Evolutionary conservation across 1,140 invertebrate species (phyloP), one percentile per base, ranked within the genome.

Genomic region (Globodera ellingtonae): DNA sequence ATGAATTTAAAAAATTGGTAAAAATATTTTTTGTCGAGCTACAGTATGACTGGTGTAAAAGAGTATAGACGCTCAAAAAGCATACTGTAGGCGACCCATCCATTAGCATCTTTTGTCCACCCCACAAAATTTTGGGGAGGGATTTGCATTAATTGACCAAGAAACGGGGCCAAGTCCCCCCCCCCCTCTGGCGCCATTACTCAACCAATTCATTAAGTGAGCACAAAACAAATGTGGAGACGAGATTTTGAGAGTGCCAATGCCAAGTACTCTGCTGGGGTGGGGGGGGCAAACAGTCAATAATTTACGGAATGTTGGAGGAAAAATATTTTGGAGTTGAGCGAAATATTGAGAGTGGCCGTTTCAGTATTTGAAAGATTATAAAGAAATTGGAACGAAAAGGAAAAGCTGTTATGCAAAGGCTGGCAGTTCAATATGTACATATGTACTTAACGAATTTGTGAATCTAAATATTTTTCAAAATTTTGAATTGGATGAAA

Each of bases 401-500:
- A 46, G 6, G 6, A 3, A 44, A 46, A 46, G 35, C 35, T 35
- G 35, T 35, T 2, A 35, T 35, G 35, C 1, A 35, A 35, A 35
- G 35, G 35, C 35, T 3, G 35, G 3, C 35, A 35, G 35, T 35
- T 3, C 35, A 35, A 24, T 24, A 24, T 1, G n/a, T n/a, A 24
- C 24, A 35, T 35, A n/a, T n/a, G n/a, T n/a, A 3, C 35, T 35
- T 35, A 2, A 35, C 35, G 35, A 35, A 35, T 35, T 35, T 35
- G 35, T 35, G 35, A 35, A 35, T 0, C 35, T 70, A 10, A 44
- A 70, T 70, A 70, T 10, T 70, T 44, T 70, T 35, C 35, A 70
- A 48, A 44, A 70, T 46, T 70, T 70, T 70, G n/a, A 69, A 69
- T 13, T 44, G 66, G 8, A 50, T 6, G 59, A 75, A 75, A 50